A percentile compares a stretch with the other conserved stretches of the same genome.
Conservation (phyloP, 2,113 vertebrate genomes). For the Menidia beryllina region DNA sequence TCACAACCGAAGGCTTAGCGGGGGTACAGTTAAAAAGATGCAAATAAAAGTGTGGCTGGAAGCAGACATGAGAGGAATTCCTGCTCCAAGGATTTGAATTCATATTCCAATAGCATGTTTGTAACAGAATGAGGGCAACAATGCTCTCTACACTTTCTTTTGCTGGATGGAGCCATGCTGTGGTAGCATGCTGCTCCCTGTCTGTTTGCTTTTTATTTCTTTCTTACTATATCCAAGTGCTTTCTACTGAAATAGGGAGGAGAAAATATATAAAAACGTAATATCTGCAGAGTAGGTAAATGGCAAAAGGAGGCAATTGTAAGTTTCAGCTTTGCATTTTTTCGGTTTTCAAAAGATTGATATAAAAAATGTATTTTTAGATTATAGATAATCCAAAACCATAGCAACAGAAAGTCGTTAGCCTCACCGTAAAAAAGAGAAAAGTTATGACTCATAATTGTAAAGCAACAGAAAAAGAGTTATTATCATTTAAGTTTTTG, state of each 20-base stretch:
- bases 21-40: conserved; percentile 26
- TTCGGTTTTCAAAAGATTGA: too few relatives aligned
- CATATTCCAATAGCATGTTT: conserved; percentile 31
- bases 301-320: conserved; percentile 28
- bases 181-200: conserved; percentile 54
- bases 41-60: conserved; percentile 18
- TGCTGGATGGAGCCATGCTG: conserved; percentile 51
- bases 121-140: conserved; percentile 61
- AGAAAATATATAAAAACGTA: conserved; percentile 16
- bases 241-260: conserved; percentile 20
- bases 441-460: too few relatives aligned
- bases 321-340: conserved; percentile 2
- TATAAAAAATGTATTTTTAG: too few relatives aligned
- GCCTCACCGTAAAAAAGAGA: too few relatives aligned
- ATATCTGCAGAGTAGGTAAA: conserved; percentile 33
- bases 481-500: too few relatives aligned
- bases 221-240: conserved; percentile 28
- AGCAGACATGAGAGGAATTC: conserved; percentile 5
- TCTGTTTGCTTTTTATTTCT: conserved; percentile 44
- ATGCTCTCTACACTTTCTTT: conserved; percentile 46
- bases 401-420: too few relatives aligned
- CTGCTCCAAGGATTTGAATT: conserved; percentile 23
- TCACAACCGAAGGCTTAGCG: neutral
- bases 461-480: too few relatives aligned
- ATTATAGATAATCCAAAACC: too few relatives aligned